Base-by-base conservation (phyloP, 2,113 vertebrate genomes). In the Hydrolagus affinis region DNA sequence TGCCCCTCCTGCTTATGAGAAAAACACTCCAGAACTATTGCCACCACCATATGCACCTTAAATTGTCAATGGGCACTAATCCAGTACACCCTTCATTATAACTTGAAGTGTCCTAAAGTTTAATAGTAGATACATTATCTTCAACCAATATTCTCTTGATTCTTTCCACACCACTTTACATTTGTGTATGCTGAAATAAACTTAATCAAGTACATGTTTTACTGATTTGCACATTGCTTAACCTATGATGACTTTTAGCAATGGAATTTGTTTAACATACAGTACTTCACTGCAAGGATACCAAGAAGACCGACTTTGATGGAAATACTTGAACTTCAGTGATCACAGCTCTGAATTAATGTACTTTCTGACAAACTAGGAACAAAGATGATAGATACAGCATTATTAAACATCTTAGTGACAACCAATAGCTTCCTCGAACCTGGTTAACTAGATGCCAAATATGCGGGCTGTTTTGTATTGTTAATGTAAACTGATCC, bases 1-100 rank as follows among this genome's bases (percentile, higher is more conserved):
- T 77, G 97, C 96, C 85, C 97, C 96, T 69, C 97, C 97, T 85
- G 93, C 96, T 85, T 99, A 98, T 85, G 96, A 97, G 77, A 98
- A 97, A 93, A 89, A 96, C 85, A 90, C 92, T 73, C 86, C 90
- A 59, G 94, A 93, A 12, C 91, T 88, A 1, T 89, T 91, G 85
- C 96, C 95, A 87, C 97, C 97, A 70, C 95, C 96, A 17, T 99
- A 98, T 77, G 94, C 94, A 21, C 95, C 95, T 32, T 98, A 89
- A 98, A 85, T 44, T 44, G 21, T 72, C 21, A 10, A 70, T 86
- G 72, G 2, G 23, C n/a, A 59, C 62, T 32, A 30, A 32, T 83
- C 62, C 60, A 66, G 6, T 8, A 21, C 28, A 83, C 11, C 30
- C 21, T 4, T 78, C 2, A 10, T 80, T 19, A 83, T 6, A 44